Base-by-base conservation (phyloP, 2,113 vertebrate species). In the Potamarius usumacintae region DNA sequence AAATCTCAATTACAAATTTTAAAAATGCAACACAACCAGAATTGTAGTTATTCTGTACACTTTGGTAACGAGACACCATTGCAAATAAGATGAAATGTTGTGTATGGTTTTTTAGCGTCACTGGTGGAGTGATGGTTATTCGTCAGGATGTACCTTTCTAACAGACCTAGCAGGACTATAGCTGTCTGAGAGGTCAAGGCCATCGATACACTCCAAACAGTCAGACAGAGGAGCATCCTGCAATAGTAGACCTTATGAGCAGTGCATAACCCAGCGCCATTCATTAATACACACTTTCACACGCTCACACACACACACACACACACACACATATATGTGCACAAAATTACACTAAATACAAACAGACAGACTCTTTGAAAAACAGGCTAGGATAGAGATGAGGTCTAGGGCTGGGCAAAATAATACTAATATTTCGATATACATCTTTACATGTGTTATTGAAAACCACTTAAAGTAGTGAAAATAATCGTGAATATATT, bases 151-250 rank as follows among this genome's bases (percentile, higher is more conserved):
- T 99, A 99, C 98, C 98, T 99, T 99, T 98, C 98, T 98, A 98
- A 97, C 91, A 96, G 97, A 96, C 94, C 95, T 97, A 98, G 97
- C 96, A 83, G 98, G 97, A 95, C 97, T 99, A 97, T 97, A 97
- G 96, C 96, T 95, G 95, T 97, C 97, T 96, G 97, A 96, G 94
- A 95, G 95, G 96, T 98, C 97, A 93, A 99, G 96, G 97, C 97
- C 97, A 95, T 99, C 97, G 97, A 99, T 97, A 97, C 96, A 97
- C 95, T 99, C 98, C 96, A 97, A 97, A 96, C 97, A 99, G 98
- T 99, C 98, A 97, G 98, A 99, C 92, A 99, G 97, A 96, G 97
- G 97, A 92, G 96, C 97, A 84, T 99, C 98, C 98, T 99, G 98
- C 93, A 99, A 99, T 95, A 95, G 97, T 94, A 99, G 97, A 99